These are phyloP conservation scores for Mionectes macconnelli DNA, from an alignment of 2,113 vertebrate genomes.

Conservation along the genomic window DNA sequence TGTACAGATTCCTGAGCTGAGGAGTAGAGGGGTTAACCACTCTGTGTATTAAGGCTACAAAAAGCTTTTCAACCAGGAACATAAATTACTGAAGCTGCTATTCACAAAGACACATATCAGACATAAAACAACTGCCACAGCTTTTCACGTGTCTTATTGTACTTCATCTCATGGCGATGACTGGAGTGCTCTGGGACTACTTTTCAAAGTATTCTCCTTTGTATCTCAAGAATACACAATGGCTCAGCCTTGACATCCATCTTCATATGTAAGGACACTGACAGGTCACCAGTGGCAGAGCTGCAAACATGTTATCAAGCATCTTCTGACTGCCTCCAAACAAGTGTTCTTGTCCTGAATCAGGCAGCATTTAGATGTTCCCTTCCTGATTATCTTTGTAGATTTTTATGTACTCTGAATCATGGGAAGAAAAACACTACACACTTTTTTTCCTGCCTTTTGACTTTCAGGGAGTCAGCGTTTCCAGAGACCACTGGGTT, in stretches of 20 bases:
- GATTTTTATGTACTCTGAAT: neutral
- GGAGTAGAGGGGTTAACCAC: slow-evolving; percentile 56
- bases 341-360: neutral
- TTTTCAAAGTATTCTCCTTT: slow-evolving; percentile 61
- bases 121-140: slow-evolving; percentile 67
- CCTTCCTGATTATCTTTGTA: neutral
- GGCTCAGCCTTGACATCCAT: slow-evolving; percentile 54
- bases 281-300: slow-evolving; percentile 13
- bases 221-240: slow-evolving; percentile 23
- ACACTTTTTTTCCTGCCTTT: neutral
- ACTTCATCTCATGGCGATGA: slow-evolving; percentile 48
- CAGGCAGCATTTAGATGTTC: neutral
- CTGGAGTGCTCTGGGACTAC: slow-evolving; percentile 47
- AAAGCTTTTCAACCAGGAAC: slow-evolving; percentile 49
- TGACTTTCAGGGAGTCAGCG: neutral
- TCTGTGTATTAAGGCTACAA: slow-evolving; percentile 51
- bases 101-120: slow-evolving; percentile 63
- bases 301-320: neutral
- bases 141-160: slow-evolving; percentile 60
- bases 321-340: neutral
- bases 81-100: slow-evolving; percentile 59
- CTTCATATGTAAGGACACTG: slow-evolving; percentile 17
- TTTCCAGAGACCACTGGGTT: neutral
- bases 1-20: neutral
- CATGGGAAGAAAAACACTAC: neutral